Base-by-base conservation (phyloP, 2,797 vertebrate species). In the Acipenser transmontanus region DNA sequence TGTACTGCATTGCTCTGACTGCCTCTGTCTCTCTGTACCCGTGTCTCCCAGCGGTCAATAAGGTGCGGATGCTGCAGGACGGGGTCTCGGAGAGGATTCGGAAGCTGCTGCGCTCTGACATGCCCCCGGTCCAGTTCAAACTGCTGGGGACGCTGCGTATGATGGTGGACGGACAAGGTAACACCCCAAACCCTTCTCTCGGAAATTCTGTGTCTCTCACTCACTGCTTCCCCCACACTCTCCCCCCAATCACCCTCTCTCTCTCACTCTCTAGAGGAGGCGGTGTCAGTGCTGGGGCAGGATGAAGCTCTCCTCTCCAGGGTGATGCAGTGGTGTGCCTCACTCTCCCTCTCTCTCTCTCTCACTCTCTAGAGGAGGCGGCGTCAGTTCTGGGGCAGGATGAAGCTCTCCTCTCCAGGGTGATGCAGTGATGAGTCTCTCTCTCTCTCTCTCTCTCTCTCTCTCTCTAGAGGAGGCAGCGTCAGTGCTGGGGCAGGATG, bases 81-180 rank as follows among this genome's bases (percentile, higher is more conserved):
- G 91, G 91, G 0, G 84, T 93, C 1, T 86, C 82, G 0, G 87
- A 89, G 73, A 78, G 91, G 48, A 93, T 95, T 62, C 88, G 92
- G 81, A 81, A 77, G 0, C 85, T 95, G 20, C 83, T 96, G 54
- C 85, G 87, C 52, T 91, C 92, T 0, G 91, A 95, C 80, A 92
- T 91, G 83, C 91, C 93, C 0, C 93, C 94, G 0, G 91, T 88
- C 66, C 94, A 94, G 72, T 93, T 92, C 68, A 96, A 92, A 68
- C 87, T 95, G 3, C 83, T 96, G 2, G 93, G 90, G 0, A 94
- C 91, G 0, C 69, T 96, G 2, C 87, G 93, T 10, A 93, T 90
- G 88, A 83, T 96, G 85, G 91, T 92, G 77, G 93, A 95, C 2
- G 93, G 93, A n/a, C 93, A 94, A 87, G 93, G 94, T 95, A 76